Conservation (phyloP, 2,888 invertebrate species). For the Darwinula stevensoni region DNA sequence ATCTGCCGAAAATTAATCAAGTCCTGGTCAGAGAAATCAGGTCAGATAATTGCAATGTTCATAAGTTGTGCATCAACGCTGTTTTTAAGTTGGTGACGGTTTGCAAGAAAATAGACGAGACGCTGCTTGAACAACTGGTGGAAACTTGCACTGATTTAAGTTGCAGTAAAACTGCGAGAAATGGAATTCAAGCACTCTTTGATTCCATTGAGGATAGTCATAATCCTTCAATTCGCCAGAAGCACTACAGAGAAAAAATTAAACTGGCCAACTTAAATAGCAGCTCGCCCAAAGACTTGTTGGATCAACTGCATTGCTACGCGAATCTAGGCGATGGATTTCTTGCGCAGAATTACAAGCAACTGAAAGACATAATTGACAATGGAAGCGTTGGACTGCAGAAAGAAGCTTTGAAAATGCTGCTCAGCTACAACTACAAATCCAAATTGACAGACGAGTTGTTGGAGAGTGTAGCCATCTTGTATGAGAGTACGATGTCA, state of each 20-base stretch:
- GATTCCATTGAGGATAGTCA: conserved; percentile 1
- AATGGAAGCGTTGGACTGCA: background rate
- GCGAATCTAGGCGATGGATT: background rate
- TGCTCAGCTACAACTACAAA: conserved; percentile 1
- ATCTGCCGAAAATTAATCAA: conserved; percentile 1
- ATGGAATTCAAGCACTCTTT: background rate
- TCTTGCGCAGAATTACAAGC: conserved; percentile 1
- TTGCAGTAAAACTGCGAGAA: background rate
- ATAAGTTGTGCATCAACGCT: background rate
- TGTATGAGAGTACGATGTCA: conserved; percentile 1
- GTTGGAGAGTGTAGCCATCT: conserved; percentile 1
- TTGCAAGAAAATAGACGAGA: background rate
- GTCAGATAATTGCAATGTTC: background rate
- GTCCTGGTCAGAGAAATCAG: background rate
- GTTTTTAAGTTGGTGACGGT: background rate
- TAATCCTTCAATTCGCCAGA: background rate
- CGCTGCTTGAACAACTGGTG: background rate
- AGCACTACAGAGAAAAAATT: background rate
- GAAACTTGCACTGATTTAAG: background rate
- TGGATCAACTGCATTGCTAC: conserved; percentile 1
- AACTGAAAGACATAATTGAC: conserved; percentile 1
- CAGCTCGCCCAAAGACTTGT: conserved; percentile 1
- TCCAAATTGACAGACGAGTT: conserved; percentile 1
- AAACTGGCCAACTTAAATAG: background rate
- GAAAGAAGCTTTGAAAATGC: background rate